A percentile compares a stretch with the other conserved stretches of the same genome.
These are phyloP conservation scores for Rhadinocentrus ornatus DNA, from an alignment of 2,797 vertebrate genomes.

Conservation along the genomic window DNA sequence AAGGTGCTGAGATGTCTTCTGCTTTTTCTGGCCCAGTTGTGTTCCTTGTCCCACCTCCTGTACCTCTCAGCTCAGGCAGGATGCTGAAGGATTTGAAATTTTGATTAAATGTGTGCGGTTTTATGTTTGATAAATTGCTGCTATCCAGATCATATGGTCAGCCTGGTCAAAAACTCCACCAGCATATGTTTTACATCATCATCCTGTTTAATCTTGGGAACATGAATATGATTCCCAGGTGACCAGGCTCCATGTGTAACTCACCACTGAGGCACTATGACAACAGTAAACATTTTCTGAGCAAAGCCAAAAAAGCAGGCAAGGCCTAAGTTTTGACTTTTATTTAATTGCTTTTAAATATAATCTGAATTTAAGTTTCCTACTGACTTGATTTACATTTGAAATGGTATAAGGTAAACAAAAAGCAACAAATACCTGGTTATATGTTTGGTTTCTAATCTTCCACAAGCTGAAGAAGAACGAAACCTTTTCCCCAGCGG, in stretches of 20 bases:
- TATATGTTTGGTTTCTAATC: conserved; percentile 75
- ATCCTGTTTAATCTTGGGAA: conserved; percentile 3
- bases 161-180: not conserved
- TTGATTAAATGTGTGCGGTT: not conserved
- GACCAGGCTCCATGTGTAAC: conserved; percentile 34
- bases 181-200: not conserved
- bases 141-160: not conserved
- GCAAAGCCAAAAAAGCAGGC: conserved; percentile 31
- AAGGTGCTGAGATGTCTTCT: conserved; percentile 19
- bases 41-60: conserved; percentile 6
- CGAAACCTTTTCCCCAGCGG: conserved; percentile 67
- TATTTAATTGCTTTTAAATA: not conserved
- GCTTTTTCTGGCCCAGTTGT: conserved; percentile 32
- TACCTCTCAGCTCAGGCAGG: conserved; percentile 48
- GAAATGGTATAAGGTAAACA: not conserved
- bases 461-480: conserved; percentile 81
- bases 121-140: not conserved
- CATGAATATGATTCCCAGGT: conserved; percentile 22
- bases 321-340: conserved; percentile 6
- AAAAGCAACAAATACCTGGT: conserved; percentile 75
- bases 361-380: not conserved
- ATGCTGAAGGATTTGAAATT: conserved; percentile 63
- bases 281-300: conserved; percentile 77
- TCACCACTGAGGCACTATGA: conserved; percentile 65
- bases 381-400: not conserved